These are phyloP conservation scores for Zaprionus africanus DNA, from an alignment of 1,140 invertebrate genomes.

Conservation along the genomic window DNA sequence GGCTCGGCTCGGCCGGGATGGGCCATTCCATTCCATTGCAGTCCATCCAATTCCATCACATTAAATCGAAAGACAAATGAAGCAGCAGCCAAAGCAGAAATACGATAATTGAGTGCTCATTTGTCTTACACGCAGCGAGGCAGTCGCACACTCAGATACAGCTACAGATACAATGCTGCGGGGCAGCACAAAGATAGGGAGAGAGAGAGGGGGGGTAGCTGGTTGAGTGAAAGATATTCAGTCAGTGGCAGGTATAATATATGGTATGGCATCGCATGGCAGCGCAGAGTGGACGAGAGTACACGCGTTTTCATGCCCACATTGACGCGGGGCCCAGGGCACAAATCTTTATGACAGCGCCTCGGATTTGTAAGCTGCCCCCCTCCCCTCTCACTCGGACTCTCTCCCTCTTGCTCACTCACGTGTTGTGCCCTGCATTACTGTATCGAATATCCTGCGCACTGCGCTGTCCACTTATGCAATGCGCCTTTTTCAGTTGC, in stretches of 20 bases:
- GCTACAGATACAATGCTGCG: not conserved
- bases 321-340: slow-evolving; percentile 51
- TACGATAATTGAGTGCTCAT: slow-evolving; percentile 82
- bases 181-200: not conserved
- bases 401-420: not conserved
- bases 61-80: slow-evolving; percentile 69
- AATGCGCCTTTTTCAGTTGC: slow-evolving; percentile 35
- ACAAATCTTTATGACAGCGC: slow-evolving; percentile 77
- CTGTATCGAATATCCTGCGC: slow-evolving; percentile 73
- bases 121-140: slow-evolving; percentile 71
- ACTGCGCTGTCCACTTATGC: slow-evolving; percentile 32
- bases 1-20: not conserved
- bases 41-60: slow-evolving; percentile 42
- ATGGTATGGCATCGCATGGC: slow-evolving; percentile 50
- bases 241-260: slow-evolving; percentile 64
- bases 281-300: slow-evolving; percentile 29
- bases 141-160: slow-evolving; percentile 2
- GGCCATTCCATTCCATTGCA: not conserved
- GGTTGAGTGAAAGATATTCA: slow-evolving; percentile 48
- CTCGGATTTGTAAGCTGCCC: slow-evolving; percentile 43
- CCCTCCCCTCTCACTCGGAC: slow-evolving; percentile 8
- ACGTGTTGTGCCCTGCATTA: slow-evolving; percentile 51
- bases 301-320: slow-evolving; percentile 72
- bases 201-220: not conserved
- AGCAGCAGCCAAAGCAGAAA: slow-evolving; percentile 75